phyloP scores from a whole-genome alignment of 2,888 invertebrate genomes.

The Rhimphoctona megacephalus region DNA sequence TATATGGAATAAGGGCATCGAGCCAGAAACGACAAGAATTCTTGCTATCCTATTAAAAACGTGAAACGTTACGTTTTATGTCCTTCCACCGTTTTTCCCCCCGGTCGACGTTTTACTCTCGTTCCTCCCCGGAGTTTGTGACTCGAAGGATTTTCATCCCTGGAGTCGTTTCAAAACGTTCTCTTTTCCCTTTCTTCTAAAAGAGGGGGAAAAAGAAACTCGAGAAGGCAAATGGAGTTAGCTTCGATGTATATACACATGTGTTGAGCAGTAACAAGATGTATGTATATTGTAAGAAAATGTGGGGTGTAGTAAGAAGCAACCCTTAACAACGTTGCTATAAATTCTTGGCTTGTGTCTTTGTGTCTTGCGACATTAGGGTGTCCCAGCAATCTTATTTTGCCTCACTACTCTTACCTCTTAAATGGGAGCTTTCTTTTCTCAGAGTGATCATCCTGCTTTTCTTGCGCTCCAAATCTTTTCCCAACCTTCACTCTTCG shows the following conservation, averaged over 20 bases:
- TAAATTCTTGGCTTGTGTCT: slow-evolving; percentile 48
- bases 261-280: slow-evolving; percentile 27
- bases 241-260: slow-evolving; percentile 37
- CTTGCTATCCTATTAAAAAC: slow-evolving; percentile 77
- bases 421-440: slow-evolving; percentile 32
- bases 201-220: slow-evolving; percentile 1
- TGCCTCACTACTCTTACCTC: slow-evolving; percentile 10
- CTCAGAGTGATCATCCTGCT: slow-evolving; percentile 53
- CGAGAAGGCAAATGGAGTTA: slow-evolving; percentile 59
- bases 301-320: slow-evolving; percentile 1
- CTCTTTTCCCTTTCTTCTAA: slow-evolving; percentile 54
- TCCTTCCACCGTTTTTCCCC: slow-evolving; percentile 63
- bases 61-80: slow-evolving; percentile 74
- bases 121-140: slow-evolving; percentile 61
- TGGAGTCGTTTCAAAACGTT: slow-evolving; percentile 40
- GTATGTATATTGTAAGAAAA: slow-evolving; percentile 9
- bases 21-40: slow-evolving; percentile 78
- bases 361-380: slow-evolving; percentile 31
- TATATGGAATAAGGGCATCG: slow-evolving; percentile 69
- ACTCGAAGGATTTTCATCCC: slow-evolving; percentile 62
- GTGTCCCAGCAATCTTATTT: slow-evolving; percentile 63
- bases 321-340: slow-evolving; percentile 53
- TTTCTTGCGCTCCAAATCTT: slow-evolving; percentile 30
- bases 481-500: slow-evolving; percentile 46
- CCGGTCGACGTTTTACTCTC: slow-evolving; percentile 70